phyloP scores from a whole-genome alignment of 2,797 vertebrate genomes.

The Discoglossus pictus region DNA sequence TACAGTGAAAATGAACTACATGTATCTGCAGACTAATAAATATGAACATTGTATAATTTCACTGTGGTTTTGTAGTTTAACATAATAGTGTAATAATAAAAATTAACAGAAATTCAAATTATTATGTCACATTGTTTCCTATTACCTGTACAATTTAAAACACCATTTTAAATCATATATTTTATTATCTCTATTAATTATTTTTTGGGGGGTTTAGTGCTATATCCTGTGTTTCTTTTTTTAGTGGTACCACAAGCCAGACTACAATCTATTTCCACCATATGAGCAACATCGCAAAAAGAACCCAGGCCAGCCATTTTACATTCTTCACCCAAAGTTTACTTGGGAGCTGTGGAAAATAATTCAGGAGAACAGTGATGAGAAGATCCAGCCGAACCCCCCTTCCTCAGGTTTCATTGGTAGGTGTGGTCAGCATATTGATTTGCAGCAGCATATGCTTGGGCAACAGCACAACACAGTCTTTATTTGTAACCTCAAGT shows the following conservation, averaged over 20 bases:
- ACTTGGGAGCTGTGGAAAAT: slow-evolving; percentile 97
- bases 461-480: slow-evolving; percentile 1
- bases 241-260: slow-evolving; percentile 93
- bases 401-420: slow-evolving; percentile 98
- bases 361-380: slow-evolving; percentile 92
- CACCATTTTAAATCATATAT: no score
- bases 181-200: no score
- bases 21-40: no score
- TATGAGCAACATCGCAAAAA: slow-evolving; percentile 84
- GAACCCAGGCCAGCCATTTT: slow-evolving; percentile 88
- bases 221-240: slow-evolving; percentile 21
- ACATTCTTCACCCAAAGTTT: slow-evolving; percentile 94
- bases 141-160: no score
- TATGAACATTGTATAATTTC: no score
- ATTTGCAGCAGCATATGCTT: slow-evolving; percentile 14
- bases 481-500: slow-evolving; percentile 29
- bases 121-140: no score
- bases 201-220: no score
- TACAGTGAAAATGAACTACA: no score
- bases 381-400: slow-evolving; percentile 96
- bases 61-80: no score
- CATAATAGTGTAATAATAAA: no score
- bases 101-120: no score
- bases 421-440: slow-evolving; percentile 60
- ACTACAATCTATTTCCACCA: slow-evolving; percentile 95